Evolutionary conservation across 2,888 invertebrate genomes (phyloP).

Genomic region (Pterostichus madidus): DNA sequence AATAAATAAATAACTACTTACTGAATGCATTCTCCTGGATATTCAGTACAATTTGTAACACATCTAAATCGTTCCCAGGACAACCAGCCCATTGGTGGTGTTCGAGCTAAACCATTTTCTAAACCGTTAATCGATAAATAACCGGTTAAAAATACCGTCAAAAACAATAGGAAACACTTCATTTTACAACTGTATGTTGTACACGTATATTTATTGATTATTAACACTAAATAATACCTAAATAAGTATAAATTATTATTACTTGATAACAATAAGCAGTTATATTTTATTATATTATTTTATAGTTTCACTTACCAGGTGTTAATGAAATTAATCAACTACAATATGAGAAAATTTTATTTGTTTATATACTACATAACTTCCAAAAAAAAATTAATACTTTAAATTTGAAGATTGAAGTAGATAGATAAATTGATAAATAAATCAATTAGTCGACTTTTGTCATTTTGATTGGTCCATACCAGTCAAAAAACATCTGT

Average conservation of each 20-base stretch:
- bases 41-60: slow-evolving; percentile 49
- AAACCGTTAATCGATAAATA: slow-evolving; percentile 29
- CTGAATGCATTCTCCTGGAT: slow-evolving; percentile 61
- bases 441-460: no score
- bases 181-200: neutral
- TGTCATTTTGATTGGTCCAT: no score
- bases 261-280: neutral
- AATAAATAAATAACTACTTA: slow-evolving; percentile 18
- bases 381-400: no score
- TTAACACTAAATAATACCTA: neutral
- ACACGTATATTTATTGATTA: slow-evolving; percentile 8
- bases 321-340: no score
- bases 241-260: slow-evolving; percentile 9
- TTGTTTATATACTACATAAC: no score
- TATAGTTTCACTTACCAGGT: no score
- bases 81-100: slow-evolving; percentile 65
- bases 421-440: no score
- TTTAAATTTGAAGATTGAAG: no score
- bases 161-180: neutral
- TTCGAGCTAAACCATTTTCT: slow-evolving; percentile 56
- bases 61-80: slow-evolving; percentile 62
- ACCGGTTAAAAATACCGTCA: slow-evolving; percentile 8
- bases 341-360: no score
- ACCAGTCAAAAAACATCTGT: no score
- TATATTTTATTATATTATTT: no score